Conservation (phyloP, 2,888 invertebrate species). For the Aporophyla lueneburgensis region DNA sequence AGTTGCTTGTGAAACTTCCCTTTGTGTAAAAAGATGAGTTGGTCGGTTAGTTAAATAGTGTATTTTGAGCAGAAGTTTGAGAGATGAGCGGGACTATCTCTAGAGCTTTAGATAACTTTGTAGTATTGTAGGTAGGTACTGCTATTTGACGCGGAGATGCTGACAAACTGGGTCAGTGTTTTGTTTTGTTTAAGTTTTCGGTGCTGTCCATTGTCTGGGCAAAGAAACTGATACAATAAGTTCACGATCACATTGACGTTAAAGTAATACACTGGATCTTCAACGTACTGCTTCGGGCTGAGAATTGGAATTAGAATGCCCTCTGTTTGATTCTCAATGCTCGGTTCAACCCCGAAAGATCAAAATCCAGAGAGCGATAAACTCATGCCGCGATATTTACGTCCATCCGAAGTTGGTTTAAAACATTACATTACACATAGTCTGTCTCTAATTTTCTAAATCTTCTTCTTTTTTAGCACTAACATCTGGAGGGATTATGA, state of each 20-base stretch:
- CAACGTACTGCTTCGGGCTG: too few species aligned
- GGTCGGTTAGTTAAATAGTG: constrained; percentile 23
- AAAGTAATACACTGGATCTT: too few species aligned
- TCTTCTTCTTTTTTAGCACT: neutral
- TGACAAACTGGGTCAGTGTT: constrained; percentile 10
- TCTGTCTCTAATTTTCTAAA: too few species aligned
- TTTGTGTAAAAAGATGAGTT: constrained; percentile 43
- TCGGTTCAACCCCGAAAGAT: too few species aligned
- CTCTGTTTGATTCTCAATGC: too few species aligned
- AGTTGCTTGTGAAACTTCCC: constrained; percentile 34
- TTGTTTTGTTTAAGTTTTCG: neutral
- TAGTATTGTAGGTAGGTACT: neutral
- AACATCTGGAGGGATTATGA: too few species aligned
- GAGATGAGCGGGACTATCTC: constrained; percentile 13
- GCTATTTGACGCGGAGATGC: neutral
- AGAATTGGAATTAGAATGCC: too few species aligned
- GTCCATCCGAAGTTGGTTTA: too few species aligned
- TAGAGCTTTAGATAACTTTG: constrained; percentile 7
- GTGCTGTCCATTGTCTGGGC: neutral
- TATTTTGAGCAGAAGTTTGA: constrained; percentile 28
- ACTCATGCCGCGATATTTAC: too few species aligned
- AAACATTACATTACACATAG: too few species aligned
- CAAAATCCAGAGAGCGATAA: too few species aligned
- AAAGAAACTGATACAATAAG: neutral
- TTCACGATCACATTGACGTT: too few species aligned